Percentiles rank a stretch among this genome's conserved stretches.
phyloP scores from a whole-genome alignment of 2,113 vertebrate species.

The Phalacrocorax pelagicus region DNA sequence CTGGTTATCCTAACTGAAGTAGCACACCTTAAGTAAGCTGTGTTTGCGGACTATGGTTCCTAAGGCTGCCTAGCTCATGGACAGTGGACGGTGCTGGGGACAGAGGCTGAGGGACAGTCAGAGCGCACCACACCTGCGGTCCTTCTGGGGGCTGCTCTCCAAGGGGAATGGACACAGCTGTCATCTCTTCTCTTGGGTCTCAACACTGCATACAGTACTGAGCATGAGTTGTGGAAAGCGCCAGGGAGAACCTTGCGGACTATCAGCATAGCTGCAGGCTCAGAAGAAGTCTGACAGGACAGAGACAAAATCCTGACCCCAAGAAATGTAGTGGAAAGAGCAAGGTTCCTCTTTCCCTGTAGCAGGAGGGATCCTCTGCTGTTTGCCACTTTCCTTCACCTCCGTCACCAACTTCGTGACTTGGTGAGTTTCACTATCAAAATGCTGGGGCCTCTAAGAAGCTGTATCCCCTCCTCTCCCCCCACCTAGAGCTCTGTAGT shows the following conservation, averaged over 20 bases:
- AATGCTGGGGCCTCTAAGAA: neutral
- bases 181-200: neutral
- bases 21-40: neutral
- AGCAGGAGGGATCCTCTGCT: neutral
- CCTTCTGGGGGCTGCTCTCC: neutral
- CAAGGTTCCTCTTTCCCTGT: neutral
- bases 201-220: neutral
- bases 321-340: neutral
- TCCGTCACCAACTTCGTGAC: neutral
- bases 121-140: neutral
- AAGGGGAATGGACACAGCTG: neutral
- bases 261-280: neutral
- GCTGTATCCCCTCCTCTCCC: neutral
- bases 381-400: neutral
- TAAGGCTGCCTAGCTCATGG: neutral
- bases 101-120: neutral
- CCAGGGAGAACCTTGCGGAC: fast-evolving
- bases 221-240: neutral
- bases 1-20: neutral
- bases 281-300: neutral
- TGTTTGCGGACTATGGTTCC: neutral
- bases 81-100: neutral
- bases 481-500: neutral
- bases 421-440: neutral
- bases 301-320: neutral